These are phyloP conservation scores for Adineta ricciae DNA, from an alignment of 2,888 invertebrate genomes.

Conservation along the genomic window DNA sequence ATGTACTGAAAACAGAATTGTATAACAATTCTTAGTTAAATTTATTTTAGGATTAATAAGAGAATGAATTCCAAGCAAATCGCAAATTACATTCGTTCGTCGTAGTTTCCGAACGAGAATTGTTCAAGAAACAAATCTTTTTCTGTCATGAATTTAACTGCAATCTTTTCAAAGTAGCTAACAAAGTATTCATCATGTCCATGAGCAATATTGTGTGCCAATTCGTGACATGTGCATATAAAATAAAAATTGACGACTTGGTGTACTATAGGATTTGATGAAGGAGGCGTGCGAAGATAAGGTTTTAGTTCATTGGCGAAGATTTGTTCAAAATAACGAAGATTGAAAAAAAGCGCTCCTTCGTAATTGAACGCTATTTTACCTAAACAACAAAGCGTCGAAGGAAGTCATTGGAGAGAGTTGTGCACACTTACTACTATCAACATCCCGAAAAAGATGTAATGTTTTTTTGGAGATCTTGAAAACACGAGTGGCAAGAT, in stretches of 20 bases:
- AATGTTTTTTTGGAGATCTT: not conserved
- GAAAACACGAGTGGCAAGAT: not conserved
- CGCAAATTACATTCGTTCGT: not conserved
- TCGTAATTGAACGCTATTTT: not conserved
- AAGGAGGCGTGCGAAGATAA: not conserved
- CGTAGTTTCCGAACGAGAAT: not conserved
- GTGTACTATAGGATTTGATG: not conserved
- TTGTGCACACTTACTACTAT: not conserved
- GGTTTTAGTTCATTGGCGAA: not conserved
- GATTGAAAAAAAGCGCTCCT: not conserved
- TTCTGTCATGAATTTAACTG: not conserved
- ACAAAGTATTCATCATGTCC: not conserved
- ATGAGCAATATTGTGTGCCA: not conserved
- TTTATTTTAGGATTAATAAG: too few species aligned
- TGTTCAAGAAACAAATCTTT: not conserved
- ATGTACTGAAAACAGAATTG: too few species aligned
- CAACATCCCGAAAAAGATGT: not conserved
- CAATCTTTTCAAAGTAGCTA: not conserved
- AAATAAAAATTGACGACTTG: not conserved
- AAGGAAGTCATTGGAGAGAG: not conserved
- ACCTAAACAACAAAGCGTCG: not conserved
- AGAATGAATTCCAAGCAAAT: too few species aligned
- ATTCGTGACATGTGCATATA: not conserved
- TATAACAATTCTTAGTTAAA: too few species aligned
- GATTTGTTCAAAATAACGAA: not conserved